Percentiles rank a stretch among this genome's conserved stretches.
Conservation (phyloP, 2,113 vertebrate genomes). For the Aplodontia rufa region DNA sequence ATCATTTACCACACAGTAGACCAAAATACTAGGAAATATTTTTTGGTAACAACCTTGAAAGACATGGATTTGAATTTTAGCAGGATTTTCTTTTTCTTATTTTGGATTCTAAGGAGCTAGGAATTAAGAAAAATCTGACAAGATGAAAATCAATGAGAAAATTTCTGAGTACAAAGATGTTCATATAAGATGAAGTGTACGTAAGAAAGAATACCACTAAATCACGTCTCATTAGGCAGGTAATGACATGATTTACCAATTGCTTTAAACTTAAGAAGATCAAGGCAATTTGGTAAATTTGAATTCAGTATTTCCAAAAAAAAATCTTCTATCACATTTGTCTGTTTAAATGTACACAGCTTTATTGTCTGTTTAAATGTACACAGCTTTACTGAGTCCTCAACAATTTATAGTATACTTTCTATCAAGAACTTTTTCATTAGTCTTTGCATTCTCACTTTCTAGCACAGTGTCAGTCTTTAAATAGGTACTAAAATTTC, state of each 20-base stretch:
- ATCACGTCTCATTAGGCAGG: neutral
- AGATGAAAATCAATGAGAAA: neutral
- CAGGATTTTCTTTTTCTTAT: neutral
- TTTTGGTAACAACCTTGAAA: neutral
- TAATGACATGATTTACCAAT: neutral
- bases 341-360: neutral
- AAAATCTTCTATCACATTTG: neutral
- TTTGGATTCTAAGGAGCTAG: neutral
- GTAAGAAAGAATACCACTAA: neutral
- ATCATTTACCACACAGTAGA: neutral
- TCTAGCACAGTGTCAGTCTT: neutral
- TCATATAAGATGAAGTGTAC: neutral
- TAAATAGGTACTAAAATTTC: neutral
- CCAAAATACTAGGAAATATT: neutral
- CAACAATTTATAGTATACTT: neutral
- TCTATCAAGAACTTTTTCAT: neutral
- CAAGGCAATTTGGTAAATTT: neutral
- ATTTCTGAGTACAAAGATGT: neutral
- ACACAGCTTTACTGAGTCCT: neutral
- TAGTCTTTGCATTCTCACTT: neutral
- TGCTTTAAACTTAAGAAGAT: neutral
- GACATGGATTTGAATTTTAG: neutral
- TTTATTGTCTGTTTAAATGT: slow-evolving; percentile 5
- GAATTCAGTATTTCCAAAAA: neutral
- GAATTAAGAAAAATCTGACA: neutral